phyloP scores from a whole-genome alignment of 1,140 invertebrate genomes.

The Eufriesea mexicana region DNA sequence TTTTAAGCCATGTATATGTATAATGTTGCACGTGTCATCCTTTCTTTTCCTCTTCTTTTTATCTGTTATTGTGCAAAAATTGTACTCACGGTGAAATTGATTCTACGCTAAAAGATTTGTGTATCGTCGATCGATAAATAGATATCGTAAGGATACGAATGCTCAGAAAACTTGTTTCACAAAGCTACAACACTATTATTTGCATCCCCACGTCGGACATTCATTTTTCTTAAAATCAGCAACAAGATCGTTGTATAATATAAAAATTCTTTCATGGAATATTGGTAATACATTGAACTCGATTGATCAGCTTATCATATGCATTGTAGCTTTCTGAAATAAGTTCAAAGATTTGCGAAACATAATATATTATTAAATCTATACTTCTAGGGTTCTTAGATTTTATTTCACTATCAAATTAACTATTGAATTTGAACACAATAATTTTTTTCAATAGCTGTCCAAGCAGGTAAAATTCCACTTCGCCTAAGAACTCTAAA shows the following conservation, averaged over 20 bases:
- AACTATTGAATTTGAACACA: neutral
- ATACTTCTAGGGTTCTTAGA: conserved; percentile 7
- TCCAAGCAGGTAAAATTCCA: neutral
- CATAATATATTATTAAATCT: conserved; percentile 3
- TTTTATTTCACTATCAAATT: neutral
- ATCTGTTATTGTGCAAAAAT: neutral
- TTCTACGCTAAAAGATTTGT: neutral
- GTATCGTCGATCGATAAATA: neutral
- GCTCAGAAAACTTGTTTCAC: conserved; percentile 32
- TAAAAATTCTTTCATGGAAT: neutral
- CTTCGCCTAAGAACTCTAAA: neutral
- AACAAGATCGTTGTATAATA: neutral
- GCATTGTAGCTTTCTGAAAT: conserved; percentile 16
- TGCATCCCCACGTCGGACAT: neutral
- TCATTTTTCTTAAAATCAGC: neutral
- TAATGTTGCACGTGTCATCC: conserved; percentile 23
- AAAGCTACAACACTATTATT: conserved; percentile 3
- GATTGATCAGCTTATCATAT: neutral
- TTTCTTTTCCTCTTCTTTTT: conserved; percentile 21
- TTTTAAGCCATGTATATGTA: conserved; percentile 27
- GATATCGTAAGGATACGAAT: neutral
- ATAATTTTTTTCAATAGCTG: neutral
- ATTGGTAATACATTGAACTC: neutral
- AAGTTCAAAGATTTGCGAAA: conserved; percentile 21
- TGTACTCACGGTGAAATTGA: neutral